phyloP scores from a whole-genome alignment of 2,113 vertebrate genomes.

The Nasalis larvatus region DNA sequence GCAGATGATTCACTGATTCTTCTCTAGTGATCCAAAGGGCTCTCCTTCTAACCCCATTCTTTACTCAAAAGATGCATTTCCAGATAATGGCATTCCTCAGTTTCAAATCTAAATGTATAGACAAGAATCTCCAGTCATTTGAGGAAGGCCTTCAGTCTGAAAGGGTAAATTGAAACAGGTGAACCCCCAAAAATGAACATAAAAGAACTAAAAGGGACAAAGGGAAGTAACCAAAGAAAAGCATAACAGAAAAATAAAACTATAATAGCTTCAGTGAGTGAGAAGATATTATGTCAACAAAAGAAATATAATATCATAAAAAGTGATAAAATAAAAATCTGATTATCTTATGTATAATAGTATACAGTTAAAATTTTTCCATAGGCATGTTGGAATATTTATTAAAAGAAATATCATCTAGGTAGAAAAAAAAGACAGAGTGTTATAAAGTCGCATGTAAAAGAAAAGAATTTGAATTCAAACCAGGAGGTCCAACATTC shows the following conservation, averaged over 20 bases:
- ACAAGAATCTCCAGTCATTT: neutral
- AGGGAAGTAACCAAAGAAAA: neutral
- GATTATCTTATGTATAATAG: neutral
- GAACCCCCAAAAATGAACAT: neutral
- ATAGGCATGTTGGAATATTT: neutral
- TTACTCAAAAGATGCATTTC: neutral
- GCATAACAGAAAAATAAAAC: neutral
- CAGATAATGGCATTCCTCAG: neutral
- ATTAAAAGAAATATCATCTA: neutral
- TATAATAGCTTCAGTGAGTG: neutral
- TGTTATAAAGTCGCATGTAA: neutral
- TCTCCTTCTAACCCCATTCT: neutral
- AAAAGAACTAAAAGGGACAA: neutral
- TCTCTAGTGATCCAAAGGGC: neutral
- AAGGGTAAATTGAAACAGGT: neutral
- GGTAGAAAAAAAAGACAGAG: too few relatives aligned
- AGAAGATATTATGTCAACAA: neutral
- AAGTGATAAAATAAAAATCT: neutral
- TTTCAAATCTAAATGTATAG: neutral
- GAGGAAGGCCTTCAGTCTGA: neutral
- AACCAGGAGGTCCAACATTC: neutral
- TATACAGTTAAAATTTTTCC: neutral
- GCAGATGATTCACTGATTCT: neutral
- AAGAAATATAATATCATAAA: neutral
- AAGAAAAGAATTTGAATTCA: neutral